A percentile compares a stretch with the other conserved stretches of the same genome.
Evolutionary conservation across 2,797 vertebrate genomes (phyloP).

Genomic region (Melanotaenia nigrans): DNA sequence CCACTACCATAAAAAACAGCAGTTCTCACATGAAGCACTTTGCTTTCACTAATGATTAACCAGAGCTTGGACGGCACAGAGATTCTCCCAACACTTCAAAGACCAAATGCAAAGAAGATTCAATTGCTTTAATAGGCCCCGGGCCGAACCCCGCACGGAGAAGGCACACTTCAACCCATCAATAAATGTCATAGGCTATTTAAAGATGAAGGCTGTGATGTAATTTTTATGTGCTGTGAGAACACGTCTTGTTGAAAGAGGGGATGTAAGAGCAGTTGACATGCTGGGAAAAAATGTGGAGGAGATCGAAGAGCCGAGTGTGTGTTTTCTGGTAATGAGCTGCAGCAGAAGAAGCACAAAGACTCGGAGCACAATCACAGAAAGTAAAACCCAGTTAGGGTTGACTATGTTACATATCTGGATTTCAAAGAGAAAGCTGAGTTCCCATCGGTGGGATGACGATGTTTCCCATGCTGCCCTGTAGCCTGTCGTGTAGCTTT

Average conservation of each 20-base stretch:
- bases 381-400: slow-evolving; percentile 2
- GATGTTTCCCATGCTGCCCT: slow-evolving; percentile 16
- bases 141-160: slow-evolving; percentile 4
- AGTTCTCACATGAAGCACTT: slow-evolving; percentile 24
- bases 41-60: slow-evolving; percentile 60
- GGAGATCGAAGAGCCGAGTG: slow-evolving; percentile 18
- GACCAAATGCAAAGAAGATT: slow-evolving; percentile 43
- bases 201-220: slow-evolving; percentile 62
- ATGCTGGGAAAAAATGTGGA: slow-evolving; percentile 2
- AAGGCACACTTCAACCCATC: slow-evolving; percentile 49
- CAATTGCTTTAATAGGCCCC: slow-evolving; percentile 58
- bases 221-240: slow-evolving; percentile 47
- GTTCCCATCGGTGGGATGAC: slow-evolving; percentile 25
- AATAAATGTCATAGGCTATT: slow-evolving; percentile 61
- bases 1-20: not conserved
- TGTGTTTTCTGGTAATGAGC: slow-evolving; percentile 51
- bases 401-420: slow-evolving; percentile 27
- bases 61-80: slow-evolving; percentile 15
- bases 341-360: slow-evolving; percentile 11
- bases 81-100: slow-evolving; percentile 65
- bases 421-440: slow-evolving; percentile 31
- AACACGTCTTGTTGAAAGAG: slow-evolving; percentile 26
- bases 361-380: slow-evolving; percentile 14
- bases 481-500: slow-evolving; percentile 15
- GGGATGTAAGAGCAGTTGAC: slow-evolving; percentile 14